phyloP scores from a whole-genome alignment of 2,888 invertebrate genomes.

The Allacma fusca region DNA sequence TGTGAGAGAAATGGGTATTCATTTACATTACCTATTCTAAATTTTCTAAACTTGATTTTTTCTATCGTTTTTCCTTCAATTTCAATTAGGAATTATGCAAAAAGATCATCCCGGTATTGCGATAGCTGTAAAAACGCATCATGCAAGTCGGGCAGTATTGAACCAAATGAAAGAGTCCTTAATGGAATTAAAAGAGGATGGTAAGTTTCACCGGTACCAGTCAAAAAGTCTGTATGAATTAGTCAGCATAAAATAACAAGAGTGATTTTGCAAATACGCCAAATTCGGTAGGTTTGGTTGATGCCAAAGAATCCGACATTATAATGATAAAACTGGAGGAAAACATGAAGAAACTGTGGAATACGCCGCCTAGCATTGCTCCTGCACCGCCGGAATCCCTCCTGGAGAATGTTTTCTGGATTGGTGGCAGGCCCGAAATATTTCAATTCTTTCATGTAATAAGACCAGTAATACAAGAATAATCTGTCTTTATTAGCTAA shows the following conservation, averaged over 20 bases:
- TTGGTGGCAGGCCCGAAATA: constrained; percentile 62
- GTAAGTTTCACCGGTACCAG: no score
- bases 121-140: constrained; percentile 72
- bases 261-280: no score
- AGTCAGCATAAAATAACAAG: no score
- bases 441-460: constrained; percentile 63
- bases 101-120: constrained; percentile 71
- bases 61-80: not conserved
- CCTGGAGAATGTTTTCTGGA: constrained; percentile 62
- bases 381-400: constrained; percentile 64
- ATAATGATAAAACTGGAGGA: constrained; percentile 69
- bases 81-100: constrained; percentile 67
- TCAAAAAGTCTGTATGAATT: no score
- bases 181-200: constrained; percentile 68
- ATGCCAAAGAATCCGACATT: constrained; percentile 69
- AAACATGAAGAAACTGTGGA: constrained; percentile 66
- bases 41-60: no score
- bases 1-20: constrained; percentile 66
- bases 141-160: constrained; percentile 71
- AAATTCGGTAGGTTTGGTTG: constrained; percentile 70
- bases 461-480: no score
- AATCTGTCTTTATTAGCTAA: no score
- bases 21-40: no score
- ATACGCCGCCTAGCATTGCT: constrained; percentile 63
- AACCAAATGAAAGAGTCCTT: constrained; percentile 70